phyloP scores from a whole-genome alignment of 2,113 vertebrate genomes.

The Enhydra lutris region DNA sequence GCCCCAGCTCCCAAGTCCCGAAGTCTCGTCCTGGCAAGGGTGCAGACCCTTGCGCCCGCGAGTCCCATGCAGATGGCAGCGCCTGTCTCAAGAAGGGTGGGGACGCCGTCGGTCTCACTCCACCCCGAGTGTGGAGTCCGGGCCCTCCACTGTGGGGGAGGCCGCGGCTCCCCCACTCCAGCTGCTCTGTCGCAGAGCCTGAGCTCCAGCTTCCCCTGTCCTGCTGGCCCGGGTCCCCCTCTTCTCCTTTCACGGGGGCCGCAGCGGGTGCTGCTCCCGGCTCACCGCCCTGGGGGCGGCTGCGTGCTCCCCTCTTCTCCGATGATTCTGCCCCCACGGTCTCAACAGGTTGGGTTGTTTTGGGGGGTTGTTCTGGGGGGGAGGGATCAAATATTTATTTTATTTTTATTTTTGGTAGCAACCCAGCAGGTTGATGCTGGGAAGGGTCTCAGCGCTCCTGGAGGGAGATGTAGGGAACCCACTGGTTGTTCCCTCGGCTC shows the following conservation, averaged over 20 bases:
- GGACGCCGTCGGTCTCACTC: not conserved
- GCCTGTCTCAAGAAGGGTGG: not conserved
- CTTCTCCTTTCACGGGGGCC: not conserved
- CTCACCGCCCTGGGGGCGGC: not conserved
- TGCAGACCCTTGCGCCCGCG: not conserved
- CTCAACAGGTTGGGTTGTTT: not conserved
- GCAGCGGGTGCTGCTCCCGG: not conserved
- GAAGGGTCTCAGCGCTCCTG: constrained; percentile 86
- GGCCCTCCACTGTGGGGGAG: not conserved
- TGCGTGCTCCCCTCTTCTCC: constrained; percentile 48
- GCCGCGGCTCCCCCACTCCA: not conserved
- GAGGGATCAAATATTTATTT: constrained; percentile 40
- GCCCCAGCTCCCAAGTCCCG: constrained; percentile 5
- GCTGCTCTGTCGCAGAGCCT: not conserved
- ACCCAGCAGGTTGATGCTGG: not conserved
- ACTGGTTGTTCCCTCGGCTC: constrained; percentile 91
- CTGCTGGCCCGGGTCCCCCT: not conserved
- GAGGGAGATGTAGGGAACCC: constrained; percentile 91
- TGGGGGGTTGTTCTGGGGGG: not conserved
- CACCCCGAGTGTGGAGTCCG: not conserved
- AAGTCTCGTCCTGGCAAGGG: not conserved
- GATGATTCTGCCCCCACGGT: constrained; percentile 48
- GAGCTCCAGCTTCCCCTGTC: not conserved
- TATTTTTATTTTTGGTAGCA: constrained; percentile 47
- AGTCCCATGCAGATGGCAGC: not conserved